phyloP scores from a whole-genome alignment of 2,888 invertebrate species.

The Caenorhabditis virilis region DNA sequence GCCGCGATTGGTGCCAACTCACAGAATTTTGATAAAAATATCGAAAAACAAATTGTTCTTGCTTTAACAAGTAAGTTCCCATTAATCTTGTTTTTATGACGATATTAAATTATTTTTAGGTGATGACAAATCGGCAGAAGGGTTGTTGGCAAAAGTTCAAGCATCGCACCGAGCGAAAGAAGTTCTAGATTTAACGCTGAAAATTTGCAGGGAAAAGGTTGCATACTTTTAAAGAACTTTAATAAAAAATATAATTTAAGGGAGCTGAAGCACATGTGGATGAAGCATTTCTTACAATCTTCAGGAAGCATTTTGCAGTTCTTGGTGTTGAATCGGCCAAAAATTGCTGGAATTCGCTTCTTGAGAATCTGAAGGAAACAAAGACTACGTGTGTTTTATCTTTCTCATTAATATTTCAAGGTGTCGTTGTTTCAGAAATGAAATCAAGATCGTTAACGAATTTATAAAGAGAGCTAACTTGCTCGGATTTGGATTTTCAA shows the following conservation, averaged over 20 bases:
- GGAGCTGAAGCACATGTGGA: not conserved
- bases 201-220: not conserved
- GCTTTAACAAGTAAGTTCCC: not conserved
- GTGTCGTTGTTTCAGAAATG: not conserved
- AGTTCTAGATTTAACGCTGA: not conserved
- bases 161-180: not conserved
- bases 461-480: not conserved
- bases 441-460: not conserved
- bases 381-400: not conserved
- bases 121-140: not conserved
- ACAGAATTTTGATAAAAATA: no score
- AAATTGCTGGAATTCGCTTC: not conserved
- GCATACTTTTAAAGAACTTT: not conserved
- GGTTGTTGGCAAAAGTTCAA: not conserved
- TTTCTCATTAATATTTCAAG: not conserved
- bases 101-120: not conserved
- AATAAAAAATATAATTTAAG: not conserved
- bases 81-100: not conserved
- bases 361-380: not conserved
- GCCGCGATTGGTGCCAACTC: not conserved
- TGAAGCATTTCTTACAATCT: not conserved
- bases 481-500: not conserved
- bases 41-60: not conserved
- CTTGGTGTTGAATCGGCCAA: not conserved
- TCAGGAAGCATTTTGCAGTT: not conserved